Conservation (phyloP, 2,888 invertebrate species). For the Digitonthophagus gazella region DNA sequence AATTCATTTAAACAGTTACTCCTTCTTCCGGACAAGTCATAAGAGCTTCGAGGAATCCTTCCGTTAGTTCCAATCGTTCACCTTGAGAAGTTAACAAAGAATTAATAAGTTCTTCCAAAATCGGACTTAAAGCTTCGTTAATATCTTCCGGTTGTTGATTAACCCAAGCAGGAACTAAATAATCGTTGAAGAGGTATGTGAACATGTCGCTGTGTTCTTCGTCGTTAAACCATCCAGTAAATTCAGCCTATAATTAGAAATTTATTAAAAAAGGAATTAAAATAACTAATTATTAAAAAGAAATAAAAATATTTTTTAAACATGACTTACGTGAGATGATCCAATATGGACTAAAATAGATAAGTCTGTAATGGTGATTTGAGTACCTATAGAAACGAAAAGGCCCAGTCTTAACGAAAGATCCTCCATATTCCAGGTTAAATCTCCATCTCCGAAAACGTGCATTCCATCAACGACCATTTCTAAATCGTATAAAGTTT, state of each 20-base stretch:
- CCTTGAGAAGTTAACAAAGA: neutral
- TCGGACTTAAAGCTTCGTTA: conserved; percentile 22
- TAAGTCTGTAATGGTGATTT: conserved; percentile 12
- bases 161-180: conserved; percentile 20
- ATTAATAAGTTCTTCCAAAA: conserved; percentile 19
- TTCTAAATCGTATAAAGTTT: conserved; percentile 22
- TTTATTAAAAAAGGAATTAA: no score
- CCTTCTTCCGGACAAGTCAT: no score
- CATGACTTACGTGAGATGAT: conserved; percentile 21
- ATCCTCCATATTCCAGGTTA: conserved; percentile 18
- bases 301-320: neutral
- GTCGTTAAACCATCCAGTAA: conserved; percentile 30
- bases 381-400: neutral
- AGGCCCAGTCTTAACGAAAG: conserved; percentile 9
- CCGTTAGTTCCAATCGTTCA: neutral
- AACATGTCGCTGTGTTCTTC: conserved; percentile 29
- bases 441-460: conserved; percentile 25
- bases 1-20: no score
- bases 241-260: conserved; percentile 25
- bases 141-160: conserved; percentile 23
- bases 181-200: conserved; percentile 25
- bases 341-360: conserved; percentile 19
- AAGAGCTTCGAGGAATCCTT: conserved; percentile 5
- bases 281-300: no score
- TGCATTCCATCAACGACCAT: conserved; percentile 17